These are phyloP conservation scores for Pelosia muscerda DNA, from an alignment of 2,888 invertebrate genomes.

Conservation along the genomic window DNA sequence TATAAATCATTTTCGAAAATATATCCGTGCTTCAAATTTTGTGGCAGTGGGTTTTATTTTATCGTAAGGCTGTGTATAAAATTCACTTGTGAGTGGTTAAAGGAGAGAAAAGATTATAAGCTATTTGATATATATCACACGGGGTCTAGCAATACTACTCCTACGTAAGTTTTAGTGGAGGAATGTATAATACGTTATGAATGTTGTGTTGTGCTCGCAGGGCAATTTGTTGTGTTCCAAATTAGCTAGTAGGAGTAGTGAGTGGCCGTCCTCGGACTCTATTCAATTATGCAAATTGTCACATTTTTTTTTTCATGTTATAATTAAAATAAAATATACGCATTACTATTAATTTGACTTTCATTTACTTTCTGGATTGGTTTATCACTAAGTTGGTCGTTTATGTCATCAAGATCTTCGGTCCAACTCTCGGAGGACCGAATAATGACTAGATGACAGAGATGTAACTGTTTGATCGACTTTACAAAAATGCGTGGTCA, in stretches of 20 bases:
- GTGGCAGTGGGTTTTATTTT: constrained; percentile 78
- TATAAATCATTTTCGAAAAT: constrained; percentile 58
- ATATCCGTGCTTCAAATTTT: constrained; percentile 67
- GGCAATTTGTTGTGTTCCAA: constrained; percentile 70
- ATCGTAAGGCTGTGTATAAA: constrained; percentile 81
- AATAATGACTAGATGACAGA: too few relatives aligned
- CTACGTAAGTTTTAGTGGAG: constrained; percentile 63
- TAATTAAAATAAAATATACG: constrained; percentile 83
- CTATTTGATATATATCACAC: constrained; percentile 58
- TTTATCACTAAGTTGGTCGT: background rate
- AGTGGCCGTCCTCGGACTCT: constrained; percentile 64
- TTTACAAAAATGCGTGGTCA: too few relatives aligned
- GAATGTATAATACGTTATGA: constrained; percentile 67
- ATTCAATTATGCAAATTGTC: constrained; percentile 82
- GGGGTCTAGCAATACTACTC: constrained; percentile 64
- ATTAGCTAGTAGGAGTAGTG: constrained; percentile 69
- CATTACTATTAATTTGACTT: constrained; percentile 75
- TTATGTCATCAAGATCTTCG: background rate
- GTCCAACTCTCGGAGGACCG: too few relatives aligned
- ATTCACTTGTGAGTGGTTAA: constrained; percentile 72
- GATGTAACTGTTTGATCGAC: too few relatives aligned
- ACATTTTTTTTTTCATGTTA: constrained; percentile 84
- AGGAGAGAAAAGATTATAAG: constrained; percentile 68
- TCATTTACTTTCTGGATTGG: constrained; percentile 54
- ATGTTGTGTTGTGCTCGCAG: constrained; percentile 72